Base-by-base conservation (phyloP, 2,797 vertebrate species). In the Diplodus puntazzo region DNA sequence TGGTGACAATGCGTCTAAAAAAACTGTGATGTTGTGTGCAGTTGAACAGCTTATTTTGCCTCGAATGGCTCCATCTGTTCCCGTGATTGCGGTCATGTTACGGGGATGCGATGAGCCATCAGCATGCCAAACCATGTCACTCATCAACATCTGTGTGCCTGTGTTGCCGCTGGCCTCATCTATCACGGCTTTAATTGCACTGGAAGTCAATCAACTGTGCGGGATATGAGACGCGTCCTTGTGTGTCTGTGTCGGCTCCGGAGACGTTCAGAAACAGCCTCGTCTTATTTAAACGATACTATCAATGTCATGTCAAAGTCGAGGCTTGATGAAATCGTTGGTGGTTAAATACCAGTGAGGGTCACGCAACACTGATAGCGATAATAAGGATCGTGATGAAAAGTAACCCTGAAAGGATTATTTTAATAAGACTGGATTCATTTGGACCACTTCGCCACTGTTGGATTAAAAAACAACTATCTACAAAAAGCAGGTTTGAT, bases 231-330 rank as follows among this genome's bases (percentile, higher is more conserved):
- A 67, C 23, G 1, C 3, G 73, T 79, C 75, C 81, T 82, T 12
- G 43, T 43, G 68, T 8, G 69, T 10, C 27, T 48, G 4, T 20
- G 23, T 55, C 1, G 5, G 27, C 54, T 50, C 42, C n/a, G 5
- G 30, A 67, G 50, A 55, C 18, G 5, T 25, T 57, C 0, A 46
- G 12, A 49, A 57, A 59, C 34, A 58, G n/a, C 45, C 23, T 79
- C 6, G 2, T 60, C 64, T 77, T 61, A 61, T 76, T 73, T 69
- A 77, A 85, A 88, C 12, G 69, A 80, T 86, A 69, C 11, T 5
- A 78, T 86, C 87, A 89, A 85, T 80, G 85, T 76, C 84, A 69
- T 1, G 17, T 30, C 81, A 86, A 88, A 87, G 88, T 81, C 87
- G 18, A 0, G n/a, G 23, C 50, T 73, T 80, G 80, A 87, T 87